Base-by-base conservation (phyloP, 30 jellyfish, hydroid and myxozoan species). In the Pelagia noctiluca region DNA sequence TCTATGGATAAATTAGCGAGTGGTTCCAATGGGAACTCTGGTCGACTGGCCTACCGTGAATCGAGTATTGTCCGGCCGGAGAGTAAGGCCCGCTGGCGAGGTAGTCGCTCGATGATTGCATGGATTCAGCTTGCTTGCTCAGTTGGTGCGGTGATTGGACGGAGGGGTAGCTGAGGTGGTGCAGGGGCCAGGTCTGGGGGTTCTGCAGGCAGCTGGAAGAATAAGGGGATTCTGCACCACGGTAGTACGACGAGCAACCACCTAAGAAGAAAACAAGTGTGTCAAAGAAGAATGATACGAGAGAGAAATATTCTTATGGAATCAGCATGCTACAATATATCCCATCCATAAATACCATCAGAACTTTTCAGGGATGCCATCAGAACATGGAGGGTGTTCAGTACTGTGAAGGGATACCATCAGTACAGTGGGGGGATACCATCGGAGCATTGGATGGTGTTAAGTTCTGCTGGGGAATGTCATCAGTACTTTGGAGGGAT, bases 111-210 rank as follows among this genome's bases (percentile, higher is more conserved):
- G 86, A 57, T 25, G 94, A 63, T 82, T 82, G 94, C 83, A 82
- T 87, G 34, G 94, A 97, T 29, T 88, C 94, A 0, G 90, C 49
- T 78, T 94, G 97, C 64, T 88, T 88, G 82, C 68, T 73, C 48
- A 81, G 50, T 82, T 82, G 94, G 47, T 84, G 97, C 26, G 90
- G 37, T 11, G 99, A 48, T 46, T 89, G 89, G 77, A 88, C 83
- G 1, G 97, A 80, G 13, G 95, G 96, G 62, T 94, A 83, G 62
- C 85, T 76, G 3, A 88, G 86, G 66, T 94, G 99, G 63, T 94
- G 99, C 3, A 94, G 85, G 29, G 97, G 97, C 99, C 99, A 94
- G 7, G 96, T 94, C 32, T 87, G 96, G 36, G 96, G 74, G n/a
- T n/a, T n/a, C 53, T 94, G 99, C 2, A 94, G 18, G 73, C 98